phyloP scores from a whole-genome alignment of 2,797 vertebrate species.

The Danio choprae region DNA sequence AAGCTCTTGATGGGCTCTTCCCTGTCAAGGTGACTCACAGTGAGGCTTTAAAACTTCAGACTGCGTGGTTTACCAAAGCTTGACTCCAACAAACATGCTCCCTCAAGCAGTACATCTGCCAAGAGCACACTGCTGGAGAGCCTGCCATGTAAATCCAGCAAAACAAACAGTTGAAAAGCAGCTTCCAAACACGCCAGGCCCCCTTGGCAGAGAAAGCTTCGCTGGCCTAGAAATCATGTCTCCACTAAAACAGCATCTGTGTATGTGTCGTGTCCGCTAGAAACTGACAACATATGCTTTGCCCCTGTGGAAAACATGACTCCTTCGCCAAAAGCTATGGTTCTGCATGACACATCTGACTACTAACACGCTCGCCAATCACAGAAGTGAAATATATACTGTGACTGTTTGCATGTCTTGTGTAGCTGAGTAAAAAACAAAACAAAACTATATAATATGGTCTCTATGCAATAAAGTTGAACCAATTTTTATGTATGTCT shows the following conservation, averaged over 20 bases:
- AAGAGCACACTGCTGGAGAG: conserved; percentile 25
- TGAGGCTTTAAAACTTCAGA: conserved; percentile 20
- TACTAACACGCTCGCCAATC: neutral
- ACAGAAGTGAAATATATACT: neutral
- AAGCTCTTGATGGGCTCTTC: conserved; percentile 15
- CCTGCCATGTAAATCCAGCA: conserved; percentile 36
- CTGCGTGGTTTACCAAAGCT: conserved; percentile 5
- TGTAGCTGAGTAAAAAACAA: no score
- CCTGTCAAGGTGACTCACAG: neutral
- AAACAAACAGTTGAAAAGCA: conserved; percentile 44
- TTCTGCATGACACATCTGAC: conserved; percentile 14
- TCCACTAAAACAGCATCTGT: conserved; percentile 45
- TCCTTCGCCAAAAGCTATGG: conserved; percentile 19
- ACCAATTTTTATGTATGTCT: no score
- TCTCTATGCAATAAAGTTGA: no score
- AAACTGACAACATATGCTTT: conserved; percentile 38
- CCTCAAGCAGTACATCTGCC: conserved; percentile 49
- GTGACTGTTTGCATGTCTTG: no score
- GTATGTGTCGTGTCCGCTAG: conserved; percentile 21
- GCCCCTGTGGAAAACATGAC: conserved; percentile 26
- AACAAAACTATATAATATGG: no score
- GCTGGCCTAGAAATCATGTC: conserved; percentile 44
- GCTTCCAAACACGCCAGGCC: conserved; percentile 23
- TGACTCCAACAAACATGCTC: conserved; percentile 26
- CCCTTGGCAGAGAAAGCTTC: conserved; percentile 27